phyloP scores from a whole-genome alignment of 2,888 invertebrate species.

The Dichetophora obliterata region DNA sequence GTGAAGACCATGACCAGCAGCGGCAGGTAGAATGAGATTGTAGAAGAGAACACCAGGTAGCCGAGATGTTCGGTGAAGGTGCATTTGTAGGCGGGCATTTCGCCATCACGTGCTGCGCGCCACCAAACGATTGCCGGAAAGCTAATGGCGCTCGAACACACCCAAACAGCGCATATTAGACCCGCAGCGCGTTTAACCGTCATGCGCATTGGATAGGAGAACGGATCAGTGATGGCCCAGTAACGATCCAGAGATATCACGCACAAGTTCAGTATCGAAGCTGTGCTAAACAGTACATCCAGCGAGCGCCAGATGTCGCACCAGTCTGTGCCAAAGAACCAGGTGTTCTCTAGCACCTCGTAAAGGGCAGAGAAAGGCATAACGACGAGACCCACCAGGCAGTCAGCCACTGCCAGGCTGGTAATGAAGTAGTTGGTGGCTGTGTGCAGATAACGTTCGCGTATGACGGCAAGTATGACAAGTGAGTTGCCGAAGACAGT shows the following conservation, averaged over 20 bases:
- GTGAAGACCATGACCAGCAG: slow-evolving; percentile 98
- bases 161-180: slow-evolving; percentile 94
- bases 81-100: slow-evolving; percentile 88
- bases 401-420: slow-evolving; percentile 96
- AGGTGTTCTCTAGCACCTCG: slow-evolving; percentile 88
- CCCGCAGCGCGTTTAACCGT: slow-evolving; percentile 87
- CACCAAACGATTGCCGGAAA: slow-evolving; percentile 98
- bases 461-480: slow-evolving; percentile 92
- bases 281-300: slow-evolving; percentile 97
- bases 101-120: slow-evolving; percentile 87
- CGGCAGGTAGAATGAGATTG: slow-evolving; percentile 97
- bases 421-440: slow-evolving; percentile 98
- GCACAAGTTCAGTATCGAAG: slow-evolving; percentile 96
- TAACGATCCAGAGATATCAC: slow-evolving; percentile 97
- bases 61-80: slow-evolving; percentile 97
- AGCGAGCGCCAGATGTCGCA: slow-evolving; percentile 98
- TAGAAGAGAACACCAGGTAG: slow-evolving; percentile 96
- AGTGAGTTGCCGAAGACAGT: slow-evolving; percentile 96
- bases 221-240: slow-evolving; percentile 99
- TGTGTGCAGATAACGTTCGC: slow-evolving; percentile 94
- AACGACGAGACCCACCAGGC: slow-evolving; percentile 94
- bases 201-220: slow-evolving; percentile 96
- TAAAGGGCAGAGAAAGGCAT: slow-evolving; percentile 97
- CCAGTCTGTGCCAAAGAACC: slow-evolving; percentile 96
- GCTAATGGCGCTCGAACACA: slow-evolving; percentile 95